Percentiles rank a stretch among this genome's conserved stretches.
Conservation (phyloP, 2,797 vertebrate genomes). For the Nasua narica region DNA sequence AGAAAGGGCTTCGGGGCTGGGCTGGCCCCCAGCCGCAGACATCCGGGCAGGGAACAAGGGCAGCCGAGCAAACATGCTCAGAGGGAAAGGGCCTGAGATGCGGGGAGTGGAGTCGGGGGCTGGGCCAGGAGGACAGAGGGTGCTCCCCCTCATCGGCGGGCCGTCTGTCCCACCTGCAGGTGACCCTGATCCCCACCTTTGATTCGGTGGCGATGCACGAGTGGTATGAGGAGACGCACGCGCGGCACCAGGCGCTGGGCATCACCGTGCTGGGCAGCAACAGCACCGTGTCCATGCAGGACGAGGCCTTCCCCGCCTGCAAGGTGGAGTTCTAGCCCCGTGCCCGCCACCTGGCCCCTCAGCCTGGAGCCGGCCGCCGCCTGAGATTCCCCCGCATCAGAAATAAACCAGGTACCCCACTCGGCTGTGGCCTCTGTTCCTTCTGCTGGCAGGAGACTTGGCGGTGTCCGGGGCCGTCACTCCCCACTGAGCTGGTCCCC, state of each 20-base stretch:
- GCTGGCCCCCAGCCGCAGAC: accelerated
- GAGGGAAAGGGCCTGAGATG: neutral
- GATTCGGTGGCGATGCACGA: constrained; percentile 92
- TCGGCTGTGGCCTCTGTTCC: neutral
- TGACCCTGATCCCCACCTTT: constrained; percentile 94
- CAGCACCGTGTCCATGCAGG: constrained; percentile 98
- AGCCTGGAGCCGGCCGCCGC: neutral
- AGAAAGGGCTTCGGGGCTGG: neutral
- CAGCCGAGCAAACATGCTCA: neutral
- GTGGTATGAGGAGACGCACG: constrained; percentile 94
- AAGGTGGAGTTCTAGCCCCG: constrained; percentile 94
- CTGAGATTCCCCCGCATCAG: neutral
- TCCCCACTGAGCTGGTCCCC: neutral
- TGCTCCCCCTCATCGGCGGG: accelerated
- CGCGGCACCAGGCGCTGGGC: constrained; percentile 86
- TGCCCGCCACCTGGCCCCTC: accelerated
- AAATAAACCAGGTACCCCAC: constrained; percentile 17
- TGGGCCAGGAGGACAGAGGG: neutral
- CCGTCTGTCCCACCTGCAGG: constrained; percentile 77
- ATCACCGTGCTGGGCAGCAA: constrained; percentile 94
- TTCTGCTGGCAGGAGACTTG: neutral
- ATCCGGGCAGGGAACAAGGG: accelerated
- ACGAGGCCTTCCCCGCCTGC: constrained; percentile 96
- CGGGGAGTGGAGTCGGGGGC: neutral
- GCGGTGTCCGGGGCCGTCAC: neutral